Base-by-base conservation (phyloP, 1,140 invertebrate genomes). In the Hycleus cichorii region DNA sequence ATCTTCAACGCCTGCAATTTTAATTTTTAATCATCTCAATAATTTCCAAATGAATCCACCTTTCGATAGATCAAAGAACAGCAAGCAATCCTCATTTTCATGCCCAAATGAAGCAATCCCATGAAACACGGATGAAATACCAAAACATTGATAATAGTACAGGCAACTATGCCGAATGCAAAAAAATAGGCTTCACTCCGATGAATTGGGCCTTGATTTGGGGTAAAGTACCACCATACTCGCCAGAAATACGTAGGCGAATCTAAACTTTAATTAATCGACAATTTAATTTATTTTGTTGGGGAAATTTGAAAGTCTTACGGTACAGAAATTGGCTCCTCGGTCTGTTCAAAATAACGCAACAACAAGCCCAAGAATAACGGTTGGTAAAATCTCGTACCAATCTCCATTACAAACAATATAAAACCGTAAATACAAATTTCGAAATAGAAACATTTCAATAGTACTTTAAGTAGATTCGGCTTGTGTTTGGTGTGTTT, bases 61-160 rank as follows among this genome's bases (percentile, higher is more conserved):
- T 82, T 94, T 90, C 72, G 83, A 69, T 93, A 95, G 49, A 94
- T 84, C 0, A 94, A 71, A 0, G 89, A 87, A 50, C 88, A 91
- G 59, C 86, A 85, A 0, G 84, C 88, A 1, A 93, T 77, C 6
- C 91, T 76, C 57, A 91, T 78, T 71, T 89, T 87, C 78, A 87
- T 86, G 7, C 88, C 88, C 3, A 85, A 69, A 65, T 86, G 83
- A 69, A 81, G 78, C 0, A 85, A 69, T 3, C 75, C 80, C 70
- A 90, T 85, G 73, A 90, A 84, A 61, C 84, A 86, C 0, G 84
- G 83, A 74, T 92, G 87, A 59, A 82, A 78, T 3, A 83, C 74
- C 24, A 89, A 70, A 3, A 83, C 78, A 42, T 82, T 80, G 11
- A 66, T 59, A 8, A 62, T 47, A 46, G 50, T 63, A 43, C 65